phyloP scores from a whole-genome alignment of 2,888 invertebrate species.

The Orthonevra nobilis region DNA sequence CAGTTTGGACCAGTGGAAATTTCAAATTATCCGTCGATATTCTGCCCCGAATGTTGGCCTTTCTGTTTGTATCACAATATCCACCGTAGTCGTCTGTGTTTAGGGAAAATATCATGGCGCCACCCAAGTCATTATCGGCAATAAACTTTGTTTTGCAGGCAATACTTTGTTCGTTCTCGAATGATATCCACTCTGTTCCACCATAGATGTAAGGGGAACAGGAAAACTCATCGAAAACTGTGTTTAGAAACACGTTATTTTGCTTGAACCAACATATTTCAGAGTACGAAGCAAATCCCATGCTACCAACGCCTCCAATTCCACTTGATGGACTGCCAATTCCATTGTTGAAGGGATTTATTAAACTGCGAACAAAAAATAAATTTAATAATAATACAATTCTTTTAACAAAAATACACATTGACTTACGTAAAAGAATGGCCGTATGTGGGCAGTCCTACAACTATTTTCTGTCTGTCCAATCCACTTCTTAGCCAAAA shows the following conservation, averaged over 20 bases:
- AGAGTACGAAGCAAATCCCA: conserved; percentile 87
- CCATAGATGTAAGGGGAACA: conserved; percentile 89
- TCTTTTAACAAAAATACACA: neutral
- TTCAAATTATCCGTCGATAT: conserved; percentile 14
- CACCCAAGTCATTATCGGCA: conserved; percentile 84
- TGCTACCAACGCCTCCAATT: conserved; percentile 84
- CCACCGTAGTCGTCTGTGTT: conserved; percentile 88
- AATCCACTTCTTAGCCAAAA: conserved; percentile 90
- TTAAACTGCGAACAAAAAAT: conserved; percentile 80
- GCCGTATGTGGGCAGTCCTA: conserved; percentile 94
- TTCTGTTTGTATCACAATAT: conserved; percentile 79
- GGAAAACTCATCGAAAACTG: conserved; percentile 85
- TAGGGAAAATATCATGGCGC: conserved; percentile 91
- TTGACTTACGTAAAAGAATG: conserved; percentile 85
- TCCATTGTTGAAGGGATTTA: conserved; percentile 85
- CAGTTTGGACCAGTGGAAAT: conserved; percentile 52
- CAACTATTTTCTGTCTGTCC: conserved; percentile 87
- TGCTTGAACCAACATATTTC: conserved; percentile 86
- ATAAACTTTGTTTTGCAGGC: conserved; percentile 85
- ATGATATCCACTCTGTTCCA: conserved; percentile 90
- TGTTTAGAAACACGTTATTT: conserved; percentile 80
- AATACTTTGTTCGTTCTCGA: conserved; percentile 87
- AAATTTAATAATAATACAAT: neutral
- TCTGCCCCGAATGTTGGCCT: conserved; percentile 16
- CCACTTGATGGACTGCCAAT: conserved; percentile 87